Percentiles rank a stretch among this genome's conserved stretches.
phyloP scores from a whole-genome alignment of 2,888 invertebrate species.

The Oeneis ivallda region DNA sequence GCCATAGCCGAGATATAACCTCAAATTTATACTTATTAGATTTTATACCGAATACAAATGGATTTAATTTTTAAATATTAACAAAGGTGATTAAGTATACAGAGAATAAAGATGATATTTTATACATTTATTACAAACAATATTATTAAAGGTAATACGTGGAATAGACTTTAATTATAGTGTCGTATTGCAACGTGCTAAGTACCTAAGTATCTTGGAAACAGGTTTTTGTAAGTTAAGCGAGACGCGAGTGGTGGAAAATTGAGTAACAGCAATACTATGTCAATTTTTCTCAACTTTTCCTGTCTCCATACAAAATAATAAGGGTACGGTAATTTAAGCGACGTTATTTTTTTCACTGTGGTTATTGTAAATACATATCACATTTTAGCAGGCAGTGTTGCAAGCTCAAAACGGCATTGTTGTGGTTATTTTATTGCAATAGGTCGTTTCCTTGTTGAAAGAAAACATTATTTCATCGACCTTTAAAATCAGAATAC shows the following conservation, averaged over 20 bases:
- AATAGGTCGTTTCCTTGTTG: conserved; percentile 13
- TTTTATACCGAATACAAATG: conserved; percentile 82
- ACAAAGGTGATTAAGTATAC: conserved; percentile 81
- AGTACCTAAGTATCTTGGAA: conserved; percentile 52
- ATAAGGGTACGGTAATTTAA: conserved; percentile 45
- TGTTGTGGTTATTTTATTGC: conserved; percentile 30
- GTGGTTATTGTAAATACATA: conserved; percentile 76
- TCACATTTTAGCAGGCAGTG: conserved; percentile 66
- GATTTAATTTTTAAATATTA: conserved; percentile 82
- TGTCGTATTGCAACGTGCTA: conserved; percentile 66
- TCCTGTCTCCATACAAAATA: conserved; percentile 29
- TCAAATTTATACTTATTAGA: conserved; percentile 81
- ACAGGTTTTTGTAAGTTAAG: conserved; percentile 47
- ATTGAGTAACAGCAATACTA: conserved; percentile 38
- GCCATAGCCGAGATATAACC: conserved; percentile 79
- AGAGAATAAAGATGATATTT: conserved; percentile 82
- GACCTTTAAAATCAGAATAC: conserved; percentile 36
- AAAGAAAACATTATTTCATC: conserved; percentile 25
- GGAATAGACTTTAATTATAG: conserved; percentile 77
- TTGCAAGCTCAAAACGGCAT: conserved; percentile 49
- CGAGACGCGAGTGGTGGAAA: conserved; percentile 49
- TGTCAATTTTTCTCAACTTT: conserved; percentile 45
- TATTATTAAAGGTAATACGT: conserved; percentile 78
- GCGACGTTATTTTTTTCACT: conserved; percentile 46
- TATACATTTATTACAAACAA: conserved; percentile 82